Percentiles rank a stretch among this genome's conserved stretches.
Conservation (phyloP, 2,888 invertebrate species). For the Aradus depressus region DNA sequence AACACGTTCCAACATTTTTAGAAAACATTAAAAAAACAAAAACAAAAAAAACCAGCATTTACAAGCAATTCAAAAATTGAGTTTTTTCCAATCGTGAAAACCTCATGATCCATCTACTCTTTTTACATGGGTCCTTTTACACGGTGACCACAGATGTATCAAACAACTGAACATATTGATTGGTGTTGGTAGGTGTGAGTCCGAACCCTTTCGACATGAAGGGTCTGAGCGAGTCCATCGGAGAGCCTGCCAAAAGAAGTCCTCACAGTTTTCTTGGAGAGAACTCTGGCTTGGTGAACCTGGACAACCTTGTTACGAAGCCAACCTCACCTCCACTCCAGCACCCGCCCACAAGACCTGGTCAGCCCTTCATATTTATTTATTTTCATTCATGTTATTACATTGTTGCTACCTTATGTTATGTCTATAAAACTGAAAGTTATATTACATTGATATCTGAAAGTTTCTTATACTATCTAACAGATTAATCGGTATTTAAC, state of each 20-base stretch:
- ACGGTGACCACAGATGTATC: too few relatives aligned
- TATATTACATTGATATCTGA: too few relatives aligned
- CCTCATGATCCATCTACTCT: too few relatives aligned
- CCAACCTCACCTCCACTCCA: slow-evolving; percentile 38
- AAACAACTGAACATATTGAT: not conserved
- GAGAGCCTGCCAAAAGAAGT: slow-evolving; percentile 66
- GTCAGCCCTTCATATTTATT: slow-evolving; percentile 7
- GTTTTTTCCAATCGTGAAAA: too few relatives aligned
- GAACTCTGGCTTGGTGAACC: slow-evolving; percentile 91
- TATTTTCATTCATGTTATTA: not conserved
- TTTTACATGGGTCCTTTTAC: too few relatives aligned
- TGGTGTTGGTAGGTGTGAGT: slow-evolving; percentile 30
- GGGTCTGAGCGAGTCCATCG: slow-evolving; percentile 40
- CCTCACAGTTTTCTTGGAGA: slow-evolving; percentile 94
- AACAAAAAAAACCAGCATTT: too few relatives aligned
- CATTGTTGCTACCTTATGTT: not conserved
- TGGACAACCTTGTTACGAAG: slow-evolving; percentile 82
- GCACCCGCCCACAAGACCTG: slow-evolving; percentile 16
- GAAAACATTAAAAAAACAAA: too few relatives aligned
- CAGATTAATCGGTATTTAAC: too few relatives aligned
- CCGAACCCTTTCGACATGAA: slow-evolving; percentile 62
- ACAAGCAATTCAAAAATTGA: too few relatives aligned
- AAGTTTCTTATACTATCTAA: too few relatives aligned
- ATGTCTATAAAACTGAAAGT: not conserved
- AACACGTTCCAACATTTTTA: too few relatives aligned